A percentile compares a stretch with the other conserved stretches of the same genome.
These are phyloP conservation scores for Psittacula echo DNA, from an alignment of 2,797 vertebrate species.

Conservation along the genomic window DNA sequence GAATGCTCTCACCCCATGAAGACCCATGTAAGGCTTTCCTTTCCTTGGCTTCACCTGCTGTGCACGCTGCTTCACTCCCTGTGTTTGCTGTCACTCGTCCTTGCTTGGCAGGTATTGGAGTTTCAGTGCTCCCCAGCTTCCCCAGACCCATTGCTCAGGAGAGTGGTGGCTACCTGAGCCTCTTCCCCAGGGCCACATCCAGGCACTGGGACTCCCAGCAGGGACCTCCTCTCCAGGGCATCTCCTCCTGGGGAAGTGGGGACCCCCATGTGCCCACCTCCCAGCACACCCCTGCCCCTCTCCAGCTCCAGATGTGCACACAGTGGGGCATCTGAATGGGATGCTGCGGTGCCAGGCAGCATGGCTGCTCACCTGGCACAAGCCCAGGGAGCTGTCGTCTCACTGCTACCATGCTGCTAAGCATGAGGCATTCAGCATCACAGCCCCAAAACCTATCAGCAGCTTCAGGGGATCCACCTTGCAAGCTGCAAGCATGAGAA, in stretches of 20 bases:
- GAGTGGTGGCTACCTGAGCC: not conserved
- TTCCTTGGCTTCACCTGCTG: not conserved
- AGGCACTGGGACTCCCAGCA: not conserved
- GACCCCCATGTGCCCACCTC: not conserved
- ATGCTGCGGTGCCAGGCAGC: not conserved
- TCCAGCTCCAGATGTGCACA: not conserved
- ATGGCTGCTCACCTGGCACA: constrained; percentile 11
- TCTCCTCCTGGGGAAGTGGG: not conserved
- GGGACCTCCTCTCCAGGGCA: not conserved
- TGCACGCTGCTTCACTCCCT: not conserved
- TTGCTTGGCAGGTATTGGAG: not conserved
- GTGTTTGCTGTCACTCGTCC: not conserved
- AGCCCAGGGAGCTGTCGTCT: constrained; percentile 40
- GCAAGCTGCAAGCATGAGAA: not conserved
- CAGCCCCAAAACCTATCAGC: not conserved
- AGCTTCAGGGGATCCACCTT: not conserved
- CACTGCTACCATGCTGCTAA: rapidly evolving
- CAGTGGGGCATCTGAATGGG: rapidly evolving
- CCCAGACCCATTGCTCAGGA: not conserved
- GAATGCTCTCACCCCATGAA: not conserved
- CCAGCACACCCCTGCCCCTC: not conserved
- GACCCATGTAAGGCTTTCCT: rapidly evolving
- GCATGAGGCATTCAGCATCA: not conserved
- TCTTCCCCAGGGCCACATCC: not conserved
- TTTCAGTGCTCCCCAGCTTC: not conserved